phyloP scores from a whole-genome alignment of 1,140 invertebrate species.

The Sesamia nonagrioides region DNA sequence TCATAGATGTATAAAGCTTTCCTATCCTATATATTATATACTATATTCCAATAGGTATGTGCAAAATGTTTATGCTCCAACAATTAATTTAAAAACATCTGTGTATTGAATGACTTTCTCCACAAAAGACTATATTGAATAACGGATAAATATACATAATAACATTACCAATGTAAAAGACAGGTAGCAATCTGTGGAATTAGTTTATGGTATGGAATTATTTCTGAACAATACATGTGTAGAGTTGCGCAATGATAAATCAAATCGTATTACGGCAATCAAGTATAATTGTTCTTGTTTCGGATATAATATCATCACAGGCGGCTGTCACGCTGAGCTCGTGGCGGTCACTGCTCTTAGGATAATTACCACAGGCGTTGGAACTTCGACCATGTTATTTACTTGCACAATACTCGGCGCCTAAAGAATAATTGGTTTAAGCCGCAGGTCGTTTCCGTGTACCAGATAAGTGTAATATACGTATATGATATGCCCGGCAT shows the following conservation, averaged over 20 bases:
- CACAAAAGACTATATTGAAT: slow-evolving; percentile 17
- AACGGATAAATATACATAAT: neutral
- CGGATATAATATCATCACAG: slow-evolving; percentile 52
- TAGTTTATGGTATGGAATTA: slow-evolving; percentile 35
- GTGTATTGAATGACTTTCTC: slow-evolving; percentile 6
- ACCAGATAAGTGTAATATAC: slow-evolving; percentile 47
- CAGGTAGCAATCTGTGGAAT: slow-evolving; percentile 36
- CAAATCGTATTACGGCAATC: slow-evolving; percentile 54
- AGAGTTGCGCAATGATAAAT: slow-evolving; percentile 50
- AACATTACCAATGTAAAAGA: slow-evolving; percentile 25
- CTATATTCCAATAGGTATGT: too few species aligned
- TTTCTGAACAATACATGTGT: slow-evolving; percentile 42
- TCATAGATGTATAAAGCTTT: too few species aligned
- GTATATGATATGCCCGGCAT: slow-evolving; percentile 16
- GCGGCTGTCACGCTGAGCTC: slow-evolving; percentile 55
- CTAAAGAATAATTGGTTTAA: slow-evolving; percentile 47
- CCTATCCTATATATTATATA: too few species aligned
- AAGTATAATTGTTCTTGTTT: slow-evolving; percentile 62
- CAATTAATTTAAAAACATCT: neutral
- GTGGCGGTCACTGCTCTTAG: slow-evolving; percentile 67
- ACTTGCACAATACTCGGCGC: slow-evolving; percentile 62
- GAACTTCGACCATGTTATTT: slow-evolving; percentile 60
- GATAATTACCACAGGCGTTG: slow-evolving; percentile 60
- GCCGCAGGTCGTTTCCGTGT: slow-evolving; percentile 43
- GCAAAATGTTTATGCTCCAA: neutral